These are phyloP conservation scores for Leptogaster cylindrica DNA, from an alignment of 2,888 invertebrate genomes.

Conservation along the genomic window DNA sequence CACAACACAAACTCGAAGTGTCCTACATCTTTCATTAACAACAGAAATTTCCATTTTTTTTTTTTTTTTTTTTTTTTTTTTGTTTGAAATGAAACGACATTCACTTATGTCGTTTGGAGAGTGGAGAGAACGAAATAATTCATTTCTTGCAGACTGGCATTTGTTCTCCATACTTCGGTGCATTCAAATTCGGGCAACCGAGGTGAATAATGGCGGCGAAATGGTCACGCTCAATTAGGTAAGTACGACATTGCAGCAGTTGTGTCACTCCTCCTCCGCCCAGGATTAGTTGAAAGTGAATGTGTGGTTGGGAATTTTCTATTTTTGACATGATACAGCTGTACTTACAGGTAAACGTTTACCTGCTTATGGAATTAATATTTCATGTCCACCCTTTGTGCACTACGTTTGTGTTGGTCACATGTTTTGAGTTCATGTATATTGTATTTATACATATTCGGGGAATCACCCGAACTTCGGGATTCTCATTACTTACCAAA, in stretches of 20 bases:
- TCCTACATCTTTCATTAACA: too few relatives aligned
- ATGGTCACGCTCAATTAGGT: conserved; percentile 16
- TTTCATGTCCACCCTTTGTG: not conserved
- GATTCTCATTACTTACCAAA: not conserved
- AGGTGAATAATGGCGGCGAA: conserved; percentile 17
- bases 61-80: too few relatives aligned
- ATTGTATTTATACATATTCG: not conserved
- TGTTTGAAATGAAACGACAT: too few relatives aligned
- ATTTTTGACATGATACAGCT: conserved; percentile 2
- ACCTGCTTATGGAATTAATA: conserved; percentile 20
- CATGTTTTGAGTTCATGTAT: not conserved
- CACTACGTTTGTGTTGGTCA: not conserved
- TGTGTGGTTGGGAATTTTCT: not conserved
- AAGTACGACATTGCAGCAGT: conserved; percentile 2
- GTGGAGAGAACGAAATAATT: too few relatives aligned
- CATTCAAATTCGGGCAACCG: too few relatives aligned
- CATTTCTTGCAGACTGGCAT: too few relatives aligned
- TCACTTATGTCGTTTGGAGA: too few relatives aligned
- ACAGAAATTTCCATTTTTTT: too few relatives aligned
- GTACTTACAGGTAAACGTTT: conserved; percentile 12
- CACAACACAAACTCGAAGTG: too few relatives aligned
- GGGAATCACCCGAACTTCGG: not conserved
- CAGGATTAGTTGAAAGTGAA: not conserved
- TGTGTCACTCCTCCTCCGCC: not conserved
- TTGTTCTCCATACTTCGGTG: too few relatives aligned